Base-by-base conservation (phyloP, 2,888 invertebrate genomes). In the Chesias legatella region DNA sequence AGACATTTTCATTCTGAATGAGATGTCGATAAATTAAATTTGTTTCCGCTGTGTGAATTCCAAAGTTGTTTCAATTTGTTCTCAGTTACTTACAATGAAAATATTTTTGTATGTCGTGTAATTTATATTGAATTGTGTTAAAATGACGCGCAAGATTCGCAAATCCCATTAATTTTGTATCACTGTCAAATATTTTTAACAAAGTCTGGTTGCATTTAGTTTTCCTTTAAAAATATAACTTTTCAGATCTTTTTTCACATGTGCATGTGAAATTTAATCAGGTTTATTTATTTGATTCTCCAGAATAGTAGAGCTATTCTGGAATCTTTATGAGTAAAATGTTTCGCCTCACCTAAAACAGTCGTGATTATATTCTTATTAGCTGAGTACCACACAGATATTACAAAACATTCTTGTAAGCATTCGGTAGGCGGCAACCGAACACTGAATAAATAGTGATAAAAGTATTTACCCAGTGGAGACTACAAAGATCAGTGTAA, bases 11-110 rank as follows among this genome's bases (percentile, higher is more conserved):
- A 67, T 66, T 78, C 73, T 73, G 79, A 83, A 83, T 79, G 74
- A 79, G 78, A 77, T 74, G 70, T 82, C 85, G 67, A 88, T 88
- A 88, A 88, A 88, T 86, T 84, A 85, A 86, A 86, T 86, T 82
- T 61, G 78, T 76, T 86, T 86, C 85, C 84, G 85, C 85, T 70
- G 68, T 74, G 74, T 75, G 77, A 81, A 75, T 80, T 78, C 73
- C 66, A 73, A 79, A 76, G 82, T 82, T 72, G 67, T 79, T 80
- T 82, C 80, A 83, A 85, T 86, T 85, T 85, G 84, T 86, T 82
- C 62, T 74, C 76, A 65, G 63, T 75, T 71, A 67, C 53, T 45
- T 51, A 74, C 60, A 77, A 76, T 63, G 59, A 59, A 17, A 50
- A 21, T 40, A 8, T 39, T 63, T 71, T 72, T 68, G 63, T 51